These are phyloP conservation scores for Erpetoichthys calabaricus DNA, from an alignment of 2,797 vertebrate genomes.

Conservation along the genomic window DNA sequence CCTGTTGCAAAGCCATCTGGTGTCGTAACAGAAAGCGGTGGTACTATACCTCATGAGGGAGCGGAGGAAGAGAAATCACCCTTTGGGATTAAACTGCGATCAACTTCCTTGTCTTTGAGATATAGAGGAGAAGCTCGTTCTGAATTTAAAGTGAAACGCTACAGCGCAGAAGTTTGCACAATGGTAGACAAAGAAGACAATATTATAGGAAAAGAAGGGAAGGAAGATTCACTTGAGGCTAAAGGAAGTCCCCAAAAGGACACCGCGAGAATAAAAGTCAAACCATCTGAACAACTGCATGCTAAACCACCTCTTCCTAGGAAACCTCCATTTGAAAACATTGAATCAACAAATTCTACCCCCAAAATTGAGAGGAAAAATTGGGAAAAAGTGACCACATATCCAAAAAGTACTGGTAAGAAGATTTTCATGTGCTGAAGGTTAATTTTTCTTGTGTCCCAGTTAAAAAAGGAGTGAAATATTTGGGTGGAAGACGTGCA, in stretches of 20 bases:
- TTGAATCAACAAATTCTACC: conserved; percentile 18
- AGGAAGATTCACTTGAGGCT: conserved; percentile 4
- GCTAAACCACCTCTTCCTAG: conserved; percentile 47
- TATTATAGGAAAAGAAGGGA: conserved; percentile 29
- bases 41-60: conserved; percentile 1
- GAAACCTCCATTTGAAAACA: conserved; percentile 41
- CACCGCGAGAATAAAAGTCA: conserved; percentile 33
- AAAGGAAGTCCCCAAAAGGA: conserved; percentile 24
- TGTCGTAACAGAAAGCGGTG: neutral
- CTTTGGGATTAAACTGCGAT: conserved; percentile 76
- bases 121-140: conserved; percentile 31
- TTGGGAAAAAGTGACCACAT: conserved; percentile 24
- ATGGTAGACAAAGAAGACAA: conserved; percentile 30
- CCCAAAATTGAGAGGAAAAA: conserved; percentile 28
- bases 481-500: too few relatives aligned
- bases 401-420: conserved; percentile 44
- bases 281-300: conserved; percentile 31
- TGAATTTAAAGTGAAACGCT: conserved; percentile 42
- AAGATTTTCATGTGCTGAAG: neutral
- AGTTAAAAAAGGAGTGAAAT: too few relatives aligned
- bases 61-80: conserved; percentile 41
- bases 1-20: neutral
- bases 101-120: conserved; percentile 62
- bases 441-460: too few relatives aligned
- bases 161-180: conserved; percentile 40